phyloP scores from a whole-genome alignment of 2,888 invertebrate species.

The Eilema caniola region DNA sequence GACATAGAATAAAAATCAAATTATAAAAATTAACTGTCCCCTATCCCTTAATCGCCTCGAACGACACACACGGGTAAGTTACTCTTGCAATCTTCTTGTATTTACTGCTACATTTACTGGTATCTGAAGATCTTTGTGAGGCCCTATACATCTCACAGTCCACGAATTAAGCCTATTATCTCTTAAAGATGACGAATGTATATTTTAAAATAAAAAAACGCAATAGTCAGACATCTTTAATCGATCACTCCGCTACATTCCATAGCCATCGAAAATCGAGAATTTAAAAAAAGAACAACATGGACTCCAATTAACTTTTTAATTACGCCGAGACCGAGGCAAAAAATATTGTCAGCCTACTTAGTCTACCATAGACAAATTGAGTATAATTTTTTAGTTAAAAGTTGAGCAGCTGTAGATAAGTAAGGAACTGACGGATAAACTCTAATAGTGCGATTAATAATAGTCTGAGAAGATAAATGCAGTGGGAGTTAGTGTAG shows the following conservation, averaged over 20 bases:
- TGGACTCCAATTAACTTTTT: conserved; percentile 66
- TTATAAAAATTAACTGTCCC: no score
- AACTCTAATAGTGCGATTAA: conserved; percentile 71
- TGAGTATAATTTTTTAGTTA: conserved; percentile 55
- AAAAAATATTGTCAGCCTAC: conserved; percentile 62
- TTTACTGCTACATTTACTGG: no score
- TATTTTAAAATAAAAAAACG: neutral
- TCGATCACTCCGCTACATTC: conserved; percentile 34
- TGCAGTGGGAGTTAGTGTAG: conserved; percentile 36
- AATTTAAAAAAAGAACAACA: conserved; percentile 47
- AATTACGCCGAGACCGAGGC: conserved; percentile 57
- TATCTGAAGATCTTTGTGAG: no score
- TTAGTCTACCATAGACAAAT: conserved; percentile 66
- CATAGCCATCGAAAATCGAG: conserved; percentile 35
- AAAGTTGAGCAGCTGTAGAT: conserved; percentile 66
- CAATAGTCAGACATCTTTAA: conserved; percentile 14
- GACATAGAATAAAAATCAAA: no score
- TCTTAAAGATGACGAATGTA: neutral
- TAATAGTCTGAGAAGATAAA: conserved; percentile 64
- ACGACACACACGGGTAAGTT: no score
- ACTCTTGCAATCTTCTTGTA: no score
- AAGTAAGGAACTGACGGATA: conserved; percentile 65
- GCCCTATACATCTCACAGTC: no score
- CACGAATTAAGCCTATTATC: neutral
- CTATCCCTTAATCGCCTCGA: no score